A percentile compares a stretch with the other conserved stretches of the same genome.
Evolutionary conservation across 2,797 vertebrate genomes (phyloP).

Genomic region (Myoxocephalus aenaeus): DNA sequence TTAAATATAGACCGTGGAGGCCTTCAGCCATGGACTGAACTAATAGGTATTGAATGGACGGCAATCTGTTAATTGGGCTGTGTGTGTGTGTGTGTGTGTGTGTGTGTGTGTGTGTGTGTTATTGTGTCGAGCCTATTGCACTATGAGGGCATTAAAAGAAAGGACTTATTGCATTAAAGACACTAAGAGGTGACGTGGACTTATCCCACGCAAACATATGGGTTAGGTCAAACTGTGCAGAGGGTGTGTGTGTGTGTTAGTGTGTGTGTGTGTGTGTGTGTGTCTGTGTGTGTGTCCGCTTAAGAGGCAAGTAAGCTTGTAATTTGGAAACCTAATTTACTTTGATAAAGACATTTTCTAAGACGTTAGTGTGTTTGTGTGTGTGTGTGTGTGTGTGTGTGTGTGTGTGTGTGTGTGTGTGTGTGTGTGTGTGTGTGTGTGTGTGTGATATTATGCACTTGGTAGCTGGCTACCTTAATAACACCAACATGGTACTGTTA

Average conservation of each 20-base stretch:
- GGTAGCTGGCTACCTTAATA: slow-evolving; percentile 26
- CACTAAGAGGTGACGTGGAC: slow-evolving; percentile 53
- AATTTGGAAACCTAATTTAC: slow-evolving; percentile 39
- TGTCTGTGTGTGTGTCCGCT: slow-evolving; percentile 16
- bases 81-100: background rate
- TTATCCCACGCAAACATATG: slow-evolving; percentile 73
- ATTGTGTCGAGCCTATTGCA: slow-evolving; percentile 12
- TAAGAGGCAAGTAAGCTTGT: slow-evolving; percentile 58
- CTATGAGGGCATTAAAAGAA: slow-evolving; percentile 46
- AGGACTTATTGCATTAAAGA: slow-evolving; percentile 53
- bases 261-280: slow-evolving; percentile 9
- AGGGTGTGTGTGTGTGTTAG: slow-evolving; percentile 1
- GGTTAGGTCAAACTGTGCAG: slow-evolving; percentile 35
- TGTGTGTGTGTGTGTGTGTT: slow-evolving; percentile 13
- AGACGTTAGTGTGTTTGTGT: slow-evolving; percentile 16
- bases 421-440: background rate
- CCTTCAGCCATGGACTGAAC: slow-evolving; percentile 11
- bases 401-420: too few species aligned
- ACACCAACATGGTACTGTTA: slow-evolving; percentile 17
- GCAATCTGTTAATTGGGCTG: slow-evolving; percentile 47
- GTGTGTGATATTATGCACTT: slow-evolving; percentile 14
- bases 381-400: background rate
- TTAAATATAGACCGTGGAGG: slow-evolving; percentile 13
- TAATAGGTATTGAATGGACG: slow-evolving; percentile 20
- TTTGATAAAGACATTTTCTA: slow-evolving; percentile 49